Conservation (phyloP, 2,113 vertebrate species). For the Ctenodactylus gundi region DNA sequence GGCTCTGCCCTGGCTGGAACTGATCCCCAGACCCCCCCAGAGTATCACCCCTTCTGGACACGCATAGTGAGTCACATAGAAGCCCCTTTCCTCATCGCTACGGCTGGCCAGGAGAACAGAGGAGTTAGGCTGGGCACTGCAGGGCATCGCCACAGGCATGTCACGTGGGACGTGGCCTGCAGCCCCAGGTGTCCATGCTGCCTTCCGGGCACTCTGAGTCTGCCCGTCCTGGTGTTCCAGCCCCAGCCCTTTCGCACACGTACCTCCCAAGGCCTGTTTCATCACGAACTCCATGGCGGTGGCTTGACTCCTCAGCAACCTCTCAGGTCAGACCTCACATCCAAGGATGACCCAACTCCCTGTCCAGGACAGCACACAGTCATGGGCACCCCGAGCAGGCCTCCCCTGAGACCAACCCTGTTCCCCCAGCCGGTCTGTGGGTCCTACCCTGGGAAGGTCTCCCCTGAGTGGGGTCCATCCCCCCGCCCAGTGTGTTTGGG, state of each 20-base stretch:
- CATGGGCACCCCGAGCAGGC: not conserved
- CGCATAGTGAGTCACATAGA: no score
- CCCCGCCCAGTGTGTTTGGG: not conserved
- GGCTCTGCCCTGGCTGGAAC: not conserved
- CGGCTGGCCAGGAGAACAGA: no score
- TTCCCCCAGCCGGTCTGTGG: not conserved
- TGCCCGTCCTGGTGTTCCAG: not conserved
- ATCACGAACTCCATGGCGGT: conserved; percentile 75
- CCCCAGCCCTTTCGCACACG: not conserved
- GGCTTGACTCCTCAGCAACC: conserved; percentile 27
- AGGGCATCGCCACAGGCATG: no score
- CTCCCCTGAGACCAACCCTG: not conserved
- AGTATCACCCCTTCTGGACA: fast-evolving
- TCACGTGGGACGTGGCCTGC: no score
- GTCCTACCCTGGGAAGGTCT: not conserved
- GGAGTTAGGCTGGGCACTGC: no score
- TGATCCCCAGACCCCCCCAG: not conserved
- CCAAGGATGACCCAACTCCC: not conserved
- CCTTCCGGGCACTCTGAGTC: no score
- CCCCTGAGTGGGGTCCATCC: not conserved
- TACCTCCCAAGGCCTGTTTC: conserved; percentile 79
- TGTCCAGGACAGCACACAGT: not conserved
- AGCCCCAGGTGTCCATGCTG: no score
- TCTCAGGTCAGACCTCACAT: conserved; percentile 28
- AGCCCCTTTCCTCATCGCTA: no score